Evolutionary conservation across 2,113 vertebrate species (phyloP), one percentile per base, ranked within the genome.

Genomic region (Argyrosomus japonicus): DNA sequence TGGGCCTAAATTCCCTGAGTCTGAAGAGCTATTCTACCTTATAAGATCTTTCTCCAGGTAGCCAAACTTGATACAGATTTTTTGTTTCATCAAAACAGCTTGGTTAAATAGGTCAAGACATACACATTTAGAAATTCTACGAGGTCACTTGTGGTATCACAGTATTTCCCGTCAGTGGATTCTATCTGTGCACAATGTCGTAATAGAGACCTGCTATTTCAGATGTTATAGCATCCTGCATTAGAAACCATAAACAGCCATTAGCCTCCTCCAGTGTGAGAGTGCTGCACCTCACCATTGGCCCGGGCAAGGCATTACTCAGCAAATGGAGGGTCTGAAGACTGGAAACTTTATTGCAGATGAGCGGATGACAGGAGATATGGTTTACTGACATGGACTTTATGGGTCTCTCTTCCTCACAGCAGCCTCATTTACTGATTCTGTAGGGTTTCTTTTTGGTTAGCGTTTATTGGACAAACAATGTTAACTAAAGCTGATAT

Each of bases 221-320:
- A 74, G 74, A 85, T 81, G 83, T 84, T 78, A 48, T 62, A 84
- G 79, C 83, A 75, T 67, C 58, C 12, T 68, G 79, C 87, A 90
- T 88, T 91, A 89, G 81, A 63, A 87, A 82, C 84, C 88, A 84
- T 86, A 85, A 91, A 85, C 75, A 87, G 79, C 87, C 88, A 88
- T 93, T 93, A 92, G 86, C 72, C 69, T 82, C 40, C 65, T 79
- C 50, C 74, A 32, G 81, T 50, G 73, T 85, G 76, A 80, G 75
- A 83, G 76, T 78, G 32, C 45, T 69, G 75, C 60, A 54, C 54
- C 73, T 85, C 75, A 71, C 60, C 77, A 5, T 60, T 15, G 43
- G 47, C 81, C 36, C 18, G 18, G 65, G 13, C 54, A 2, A 45
- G 68, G 82, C 77, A 82, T 86, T 86, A 88, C 71, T 86, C 91